Base-by-base conservation (phyloP, 2,797 vertebrate genomes). In the Enteromius fasciolatus region DNA sequence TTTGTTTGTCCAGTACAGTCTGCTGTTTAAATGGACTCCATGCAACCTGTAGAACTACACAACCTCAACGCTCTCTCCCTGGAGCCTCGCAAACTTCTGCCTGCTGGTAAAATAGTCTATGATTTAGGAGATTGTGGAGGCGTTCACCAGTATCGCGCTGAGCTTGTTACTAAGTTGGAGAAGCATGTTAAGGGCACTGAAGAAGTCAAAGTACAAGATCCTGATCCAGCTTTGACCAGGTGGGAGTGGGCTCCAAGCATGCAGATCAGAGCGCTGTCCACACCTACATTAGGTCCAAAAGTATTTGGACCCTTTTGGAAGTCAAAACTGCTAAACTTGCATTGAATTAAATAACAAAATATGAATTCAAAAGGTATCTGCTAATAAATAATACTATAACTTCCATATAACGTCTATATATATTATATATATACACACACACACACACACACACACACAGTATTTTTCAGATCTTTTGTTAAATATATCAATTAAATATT, bases 101-200 rank as follows among this genome's bases (percentile, higher is more conserved):
- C 83, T 78, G 76, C 76, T 78, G 82, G 76, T 74, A 72, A 78
- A 78, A 78, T 83, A 79, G 76, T 52, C 82, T 63, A 72, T 78
- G 67, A 83, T 83, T 78, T 78, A 44, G 76, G 68, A 83, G 68
- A 66, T 73, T 83, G 76, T 57, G 76, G 82, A 78, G 82, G 82
- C 61, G 82, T 83, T 46, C 33, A 31, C 33, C 23, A 25, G 48
- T 73, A 54, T 73, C 18, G 44, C 5, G 5, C 76, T 54, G 59
- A 78, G 82, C 48, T 73, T 73, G 68, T 67, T 83, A 76, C 46
- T 31, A 31, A 78, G 57, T 41, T 36, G 8, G 11, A 70, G 73
- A 83, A n/a, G 54, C 67, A 74, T 54, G 76, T 73, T 78, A 25
- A 81, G 79, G 73, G 46, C 74, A 66, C 41, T 18, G 73, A 54